A percentile compares a stretch with the other conserved stretches of the same genome.
Conservation (phyloP, 2,888 invertebrate species). For the Eupelmus urozonus region DNA sequence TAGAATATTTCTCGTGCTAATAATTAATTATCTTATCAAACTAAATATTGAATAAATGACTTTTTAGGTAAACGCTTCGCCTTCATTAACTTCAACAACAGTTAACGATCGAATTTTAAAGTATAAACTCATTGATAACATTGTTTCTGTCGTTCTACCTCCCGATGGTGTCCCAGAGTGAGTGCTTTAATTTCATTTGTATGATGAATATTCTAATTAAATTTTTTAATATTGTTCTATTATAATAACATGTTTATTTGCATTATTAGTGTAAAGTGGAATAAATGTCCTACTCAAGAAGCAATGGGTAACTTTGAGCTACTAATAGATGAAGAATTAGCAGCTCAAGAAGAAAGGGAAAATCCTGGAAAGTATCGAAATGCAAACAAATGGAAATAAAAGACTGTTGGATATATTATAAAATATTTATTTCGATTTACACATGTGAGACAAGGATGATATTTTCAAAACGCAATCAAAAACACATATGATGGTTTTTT, state of each 20-base stretch:
- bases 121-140: conserved; percentile 95
- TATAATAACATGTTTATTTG: background rate
- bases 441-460: background rate
- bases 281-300: conserved; percentile 87
- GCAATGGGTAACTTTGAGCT: conserved; percentile 91
- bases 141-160: conserved; percentile 92
- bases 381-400: conserved; percentile 72
- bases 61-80: conserved; percentile 92
- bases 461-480: background rate
- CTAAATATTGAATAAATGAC: background rate
- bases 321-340: conserved; percentile 89
- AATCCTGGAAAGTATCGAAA: conserved; percentile 68
- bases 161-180: conserved; percentile 93
- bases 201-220: conserved; percentile 4
- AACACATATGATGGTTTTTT: background rate
- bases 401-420: no score
- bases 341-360: conserved; percentile 82
- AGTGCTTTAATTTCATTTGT: no score
- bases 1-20: no score
- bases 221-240: background rate
- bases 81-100: conserved; percentile 95
- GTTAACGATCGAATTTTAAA: conserved; percentile 96
- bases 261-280: conserved; percentile 85
- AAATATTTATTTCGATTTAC: no score
- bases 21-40: background rate